These are phyloP conservation scores for Siniperca chuatsi DNA, from an alignment of 2,113 vertebrate species.

Conservation along the genomic window DNA sequence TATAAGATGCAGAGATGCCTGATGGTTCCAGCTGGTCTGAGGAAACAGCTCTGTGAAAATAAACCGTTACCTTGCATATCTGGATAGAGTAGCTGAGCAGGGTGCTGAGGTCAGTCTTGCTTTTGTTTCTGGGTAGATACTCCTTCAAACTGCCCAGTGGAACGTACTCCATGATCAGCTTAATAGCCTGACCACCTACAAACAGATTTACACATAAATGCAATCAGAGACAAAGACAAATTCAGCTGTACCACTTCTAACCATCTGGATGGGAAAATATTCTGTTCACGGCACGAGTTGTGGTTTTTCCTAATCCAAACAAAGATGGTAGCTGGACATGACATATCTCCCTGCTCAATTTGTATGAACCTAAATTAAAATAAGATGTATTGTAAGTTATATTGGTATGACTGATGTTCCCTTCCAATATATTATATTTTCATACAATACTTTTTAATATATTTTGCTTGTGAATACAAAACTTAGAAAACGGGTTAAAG, in stretches of 20 bases:
- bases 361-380: no score
- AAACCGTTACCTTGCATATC: constrained; percentile 90
- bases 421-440: no score
- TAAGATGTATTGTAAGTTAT: no score
- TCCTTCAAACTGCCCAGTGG: constrained; percentile 97
- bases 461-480: no score
- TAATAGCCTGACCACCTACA: constrained; percentile 92
- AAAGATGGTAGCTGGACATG: no score
- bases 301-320: no score
- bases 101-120: constrained; percentile 88
- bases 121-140: constrained; percentile 92
- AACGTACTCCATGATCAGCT: constrained; percentile 98
- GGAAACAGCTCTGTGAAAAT: neutral
- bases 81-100: constrained; percentile 92
- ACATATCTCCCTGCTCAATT: no score
- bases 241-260: neutral
- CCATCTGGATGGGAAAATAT: no score
- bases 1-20: neutral
- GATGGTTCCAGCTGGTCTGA: neutral
- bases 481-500: neutral
- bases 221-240: neutral
- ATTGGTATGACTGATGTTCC: no score
- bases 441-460: no score
- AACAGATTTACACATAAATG: constrained; percentile 1
- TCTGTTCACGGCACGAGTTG: no score